Evolutionary conservation across 2,113 vertebrate genomes (phyloP).

Genomic region (Cyrtonyx montezumae): DNA sequence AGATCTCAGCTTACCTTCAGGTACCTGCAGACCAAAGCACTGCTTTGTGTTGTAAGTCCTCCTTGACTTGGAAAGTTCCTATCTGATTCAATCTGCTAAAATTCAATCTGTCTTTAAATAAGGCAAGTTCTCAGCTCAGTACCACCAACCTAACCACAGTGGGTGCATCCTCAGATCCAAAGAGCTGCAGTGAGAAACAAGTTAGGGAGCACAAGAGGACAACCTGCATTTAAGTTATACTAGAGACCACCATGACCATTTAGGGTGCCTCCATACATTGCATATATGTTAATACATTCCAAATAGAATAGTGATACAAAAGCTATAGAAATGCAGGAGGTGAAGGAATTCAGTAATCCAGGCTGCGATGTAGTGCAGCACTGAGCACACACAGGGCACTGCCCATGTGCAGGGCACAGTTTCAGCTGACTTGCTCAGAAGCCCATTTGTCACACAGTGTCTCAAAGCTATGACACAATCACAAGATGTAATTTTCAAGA

Average conservation of each 20-base stretch:
- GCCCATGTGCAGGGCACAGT: accelerated
- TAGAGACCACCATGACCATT: no score
- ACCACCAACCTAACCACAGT: neutral
- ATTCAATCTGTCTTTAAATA: neutral
- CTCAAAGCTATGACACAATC: neutral
- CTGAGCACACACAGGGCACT: neutral
- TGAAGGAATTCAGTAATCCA: neutral
- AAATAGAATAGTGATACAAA: neutral
- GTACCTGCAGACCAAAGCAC: accelerated
- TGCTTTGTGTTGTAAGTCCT: neutral
- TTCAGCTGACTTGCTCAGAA: neutral
- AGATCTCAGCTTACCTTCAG: neutral
- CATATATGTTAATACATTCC: no score
- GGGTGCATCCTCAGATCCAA: neutral
- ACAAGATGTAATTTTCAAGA: neutral
- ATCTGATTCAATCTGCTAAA: no score
- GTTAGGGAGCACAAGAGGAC: accelerated
- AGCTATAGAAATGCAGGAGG: neutral
- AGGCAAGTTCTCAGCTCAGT: neutral
- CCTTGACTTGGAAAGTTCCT: neutral
- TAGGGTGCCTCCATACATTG: neutral
- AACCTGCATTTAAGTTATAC: no score
- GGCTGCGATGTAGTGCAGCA: neutral
- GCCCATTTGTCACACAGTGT: neutral
- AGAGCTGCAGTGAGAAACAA: neutral